Evolutionary conservation across 2,888 invertebrate species (phyloP).

Genomic region (Amiota mariae): DNA sequence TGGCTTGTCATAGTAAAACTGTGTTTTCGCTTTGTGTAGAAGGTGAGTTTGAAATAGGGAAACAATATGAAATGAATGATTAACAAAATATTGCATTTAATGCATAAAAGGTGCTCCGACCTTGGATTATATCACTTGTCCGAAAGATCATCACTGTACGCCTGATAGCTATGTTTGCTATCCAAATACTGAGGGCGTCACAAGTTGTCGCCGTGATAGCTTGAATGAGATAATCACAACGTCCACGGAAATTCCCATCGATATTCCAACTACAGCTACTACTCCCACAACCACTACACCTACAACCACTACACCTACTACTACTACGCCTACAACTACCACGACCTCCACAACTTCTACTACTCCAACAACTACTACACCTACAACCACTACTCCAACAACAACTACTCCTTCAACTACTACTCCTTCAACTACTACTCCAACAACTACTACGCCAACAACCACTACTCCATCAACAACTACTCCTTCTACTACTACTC

Average conservation of each 20-base stretch:
- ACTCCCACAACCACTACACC: not conserved
- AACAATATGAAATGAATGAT: not conserved
- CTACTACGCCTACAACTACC: not conserved
- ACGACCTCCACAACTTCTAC: not conserved
- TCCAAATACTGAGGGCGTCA: conserved; percentile 3
- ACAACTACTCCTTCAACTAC: not conserved
- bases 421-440: not conserved
- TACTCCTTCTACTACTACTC: not conserved
- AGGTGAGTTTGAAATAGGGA: conserved; percentile 29
- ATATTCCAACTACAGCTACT: not conserved
- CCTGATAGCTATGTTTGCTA: conserved; percentile 40
- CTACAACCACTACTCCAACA: not conserved
- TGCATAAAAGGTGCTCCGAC: conserved; percentile 33
- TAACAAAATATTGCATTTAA: too few species aligned
- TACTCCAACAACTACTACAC: not conserved
- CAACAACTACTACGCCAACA: not conserved
- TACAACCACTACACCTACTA: not conserved
- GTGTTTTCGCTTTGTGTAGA: conserved; percentile 44
- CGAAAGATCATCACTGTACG: conserved; percentile 42
- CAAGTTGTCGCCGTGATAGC: not conserved
- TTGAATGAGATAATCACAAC: not conserved
- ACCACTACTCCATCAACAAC: not conserved
- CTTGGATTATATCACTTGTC: conserved; percentile 40
- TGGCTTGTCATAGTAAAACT: conserved; percentile 44
- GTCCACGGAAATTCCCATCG: too few species aligned